A percentile compares a stretch with the other conserved stretches of the same genome.
Evolutionary conservation across 2,888 invertebrate genomes (phyloP).

Genomic region (Drosophila aldrichi): DNA sequence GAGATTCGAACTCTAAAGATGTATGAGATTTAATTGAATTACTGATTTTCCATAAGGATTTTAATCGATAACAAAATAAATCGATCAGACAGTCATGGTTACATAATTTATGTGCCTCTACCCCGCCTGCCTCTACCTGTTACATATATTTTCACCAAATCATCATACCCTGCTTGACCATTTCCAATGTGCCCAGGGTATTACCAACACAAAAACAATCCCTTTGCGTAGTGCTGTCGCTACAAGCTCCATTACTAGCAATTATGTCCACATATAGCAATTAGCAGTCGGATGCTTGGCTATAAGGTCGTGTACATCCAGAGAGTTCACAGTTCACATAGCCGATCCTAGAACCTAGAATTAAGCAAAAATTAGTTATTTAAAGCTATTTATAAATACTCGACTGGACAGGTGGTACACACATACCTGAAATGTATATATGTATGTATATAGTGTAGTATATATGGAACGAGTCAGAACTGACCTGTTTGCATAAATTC

Average conservation of each 20-base stretch:
- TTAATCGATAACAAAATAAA: no score
- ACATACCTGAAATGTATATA: no score
- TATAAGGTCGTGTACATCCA: slow-evolving; percentile 12
- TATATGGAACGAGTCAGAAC: neutral
- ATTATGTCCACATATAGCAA: slow-evolving; percentile 30
- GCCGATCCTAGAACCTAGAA: slow-evolving; percentile 18
- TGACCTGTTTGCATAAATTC: slow-evolving; percentile 11
- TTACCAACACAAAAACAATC: neutral
- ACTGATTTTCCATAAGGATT: no score
- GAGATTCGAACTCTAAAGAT: no score
- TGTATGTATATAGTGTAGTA: neutral
- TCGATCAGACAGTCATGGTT: no score
- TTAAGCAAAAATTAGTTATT: slow-evolving; percentile 13
- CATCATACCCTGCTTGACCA: no score
- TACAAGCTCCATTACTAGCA: slow-evolving; percentile 31
- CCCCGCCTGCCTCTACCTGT: no score
- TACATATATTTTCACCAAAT: no score
- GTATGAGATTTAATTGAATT: no score
- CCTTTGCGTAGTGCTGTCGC: slow-evolving; percentile 7
- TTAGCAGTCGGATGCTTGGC: slow-evolving; percentile 7
- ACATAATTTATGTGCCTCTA: no score
- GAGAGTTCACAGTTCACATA: slow-evolving; percentile 1
- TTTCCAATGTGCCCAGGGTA: no score
- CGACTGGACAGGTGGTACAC: neutral
- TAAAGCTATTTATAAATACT: slow-evolving; percentile 21